phyloP scores from a whole-genome alignment of 2,797 vertebrate species.

The Typhlichthys eigenmanni region DNA sequence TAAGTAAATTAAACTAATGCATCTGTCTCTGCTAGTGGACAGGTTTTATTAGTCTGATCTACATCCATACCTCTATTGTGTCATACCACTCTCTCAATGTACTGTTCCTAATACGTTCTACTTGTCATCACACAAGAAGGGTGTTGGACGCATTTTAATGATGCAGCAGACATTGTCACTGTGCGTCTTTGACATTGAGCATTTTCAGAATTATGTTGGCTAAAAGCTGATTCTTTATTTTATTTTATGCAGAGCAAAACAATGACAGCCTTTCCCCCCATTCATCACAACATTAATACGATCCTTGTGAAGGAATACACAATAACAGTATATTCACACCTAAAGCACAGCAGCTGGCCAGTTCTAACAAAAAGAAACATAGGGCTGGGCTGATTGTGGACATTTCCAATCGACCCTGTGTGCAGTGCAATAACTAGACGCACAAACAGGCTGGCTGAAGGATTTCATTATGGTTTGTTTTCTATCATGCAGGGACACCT shows the following conservation, averaged over 20 bases:
- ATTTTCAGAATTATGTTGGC: neutral
- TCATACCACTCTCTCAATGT: constrained; percentile 10
- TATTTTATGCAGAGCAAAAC: neutral
- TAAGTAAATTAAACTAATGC: constrained; percentile 56
- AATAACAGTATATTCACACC: neutral
- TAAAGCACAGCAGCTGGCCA: neutral
- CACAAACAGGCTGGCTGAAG: constrained; percentile 1
- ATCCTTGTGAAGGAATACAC: too few relatives aligned
- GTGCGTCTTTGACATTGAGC: neutral
- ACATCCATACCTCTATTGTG: constrained; percentile 28
- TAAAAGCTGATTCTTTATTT: neutral
- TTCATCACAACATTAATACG: too few relatives aligned
- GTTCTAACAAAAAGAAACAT: neutral
- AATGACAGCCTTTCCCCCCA: too few relatives aligned
- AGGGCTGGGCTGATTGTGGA: too few relatives aligned
- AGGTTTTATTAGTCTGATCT: constrained; percentile 45
- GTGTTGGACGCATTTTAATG: neutral
- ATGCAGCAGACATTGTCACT: neutral
- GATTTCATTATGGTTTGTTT: constrained; percentile 26
- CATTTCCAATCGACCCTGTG: too few relatives aligned
- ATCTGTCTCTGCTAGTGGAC: constrained; percentile 31
- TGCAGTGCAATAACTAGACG: too few relatives aligned
- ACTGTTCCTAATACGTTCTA: constrained; percentile 1
- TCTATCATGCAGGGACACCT: constrained; percentile 23
- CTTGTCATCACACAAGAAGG: constrained; percentile 1